Evolutionary conservation across 2,113 vertebrate species (phyloP).

Genomic region (Pipa parva): DNA sequence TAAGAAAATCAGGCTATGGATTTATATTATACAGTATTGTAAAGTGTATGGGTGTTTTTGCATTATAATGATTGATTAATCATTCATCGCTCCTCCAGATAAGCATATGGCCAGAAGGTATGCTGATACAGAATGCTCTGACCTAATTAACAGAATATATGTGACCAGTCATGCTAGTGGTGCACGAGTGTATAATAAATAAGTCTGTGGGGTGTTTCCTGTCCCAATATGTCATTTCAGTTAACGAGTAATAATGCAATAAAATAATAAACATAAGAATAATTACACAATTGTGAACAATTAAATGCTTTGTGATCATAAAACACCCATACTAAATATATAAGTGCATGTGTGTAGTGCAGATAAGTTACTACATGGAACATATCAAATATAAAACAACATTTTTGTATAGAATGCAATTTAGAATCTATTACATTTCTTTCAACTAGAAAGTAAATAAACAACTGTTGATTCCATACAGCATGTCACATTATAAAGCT

Average conservation of each 20-base stretch:
- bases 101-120: too few species aligned
- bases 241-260: neutral
- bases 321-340: slow-evolving; percentile 13
- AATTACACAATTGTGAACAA: neutral
- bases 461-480: slow-evolving; percentile 30
- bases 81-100: too few species aligned
- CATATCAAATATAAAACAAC: slow-evolving; percentile 8
- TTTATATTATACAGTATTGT: too few species aligned
- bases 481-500: slow-evolving; percentile 25
- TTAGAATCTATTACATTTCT: slow-evolving; percentile 10
- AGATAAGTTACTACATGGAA: slow-evolving; percentile 33
- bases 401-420: slow-evolving; percentile 12
- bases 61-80: too few species aligned
- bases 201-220: too few species aligned
- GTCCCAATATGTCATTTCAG: neutral
- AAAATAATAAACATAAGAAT: neutral
- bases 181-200: too few species aligned
- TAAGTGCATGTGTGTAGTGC: slow-evolving; percentile 13
- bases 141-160: too few species aligned
- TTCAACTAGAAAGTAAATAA: slow-evolving; percentile 36
- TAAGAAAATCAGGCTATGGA: too few species aligned
- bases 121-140: too few species aligned
- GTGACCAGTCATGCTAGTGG: too few species aligned
- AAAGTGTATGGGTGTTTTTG: too few species aligned
- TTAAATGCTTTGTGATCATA: neutral